Base-by-base conservation (phyloP, 2,888 invertebrate species). In the Ophioninae sp. region DNA sequence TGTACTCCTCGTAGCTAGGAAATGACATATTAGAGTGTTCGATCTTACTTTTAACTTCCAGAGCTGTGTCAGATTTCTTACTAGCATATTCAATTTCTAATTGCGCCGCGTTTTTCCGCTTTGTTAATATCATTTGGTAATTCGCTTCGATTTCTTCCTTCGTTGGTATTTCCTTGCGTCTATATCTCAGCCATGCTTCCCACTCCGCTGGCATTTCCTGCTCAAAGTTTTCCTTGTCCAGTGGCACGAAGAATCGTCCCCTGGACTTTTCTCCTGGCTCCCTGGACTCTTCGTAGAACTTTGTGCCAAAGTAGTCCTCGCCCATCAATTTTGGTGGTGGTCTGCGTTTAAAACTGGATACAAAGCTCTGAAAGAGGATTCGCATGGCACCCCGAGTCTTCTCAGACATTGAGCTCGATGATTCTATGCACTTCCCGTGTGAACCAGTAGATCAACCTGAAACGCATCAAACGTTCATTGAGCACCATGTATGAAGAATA, bases 121-220 rank as follows among this genome's bases (percentile, higher is more conserved):
- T 97, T 91, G 95, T 92, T 87, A 96, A 93, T 91, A 96, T 96
- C 61, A 97, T 93, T 20, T 95, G 95, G 64, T 96, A 91, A 93
- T 97, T 98, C 87, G 93, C 94, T 10, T 94, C 93, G 7, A 87
- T 93, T 93, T 98, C 97, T 85, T 96, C 96, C 83, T 94, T 94
- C 0, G 95, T 94, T 0, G 98, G 98, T 64, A 97, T 96, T 0
- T 95, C 94, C 1, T 88, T 89, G 87, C 95, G 91, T 79, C 95
- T 95, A 88, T 82, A 86, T 86, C 98, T 94, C 68, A 98, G 93
- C 98, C 98, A 98, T 7, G 97, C 94, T 90, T 97, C 97, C 98
- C 98, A 98, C 93, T 98, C 98, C 0, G 96, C 95, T 0, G 98
- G 97, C 88, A 97, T 90, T 89, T 97, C 96, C 89, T 96, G 95